Evolutionary conservation across 2,113 vertebrate genomes (phyloP).

Genomic region (Camarhynchus parvulus): DNA sequence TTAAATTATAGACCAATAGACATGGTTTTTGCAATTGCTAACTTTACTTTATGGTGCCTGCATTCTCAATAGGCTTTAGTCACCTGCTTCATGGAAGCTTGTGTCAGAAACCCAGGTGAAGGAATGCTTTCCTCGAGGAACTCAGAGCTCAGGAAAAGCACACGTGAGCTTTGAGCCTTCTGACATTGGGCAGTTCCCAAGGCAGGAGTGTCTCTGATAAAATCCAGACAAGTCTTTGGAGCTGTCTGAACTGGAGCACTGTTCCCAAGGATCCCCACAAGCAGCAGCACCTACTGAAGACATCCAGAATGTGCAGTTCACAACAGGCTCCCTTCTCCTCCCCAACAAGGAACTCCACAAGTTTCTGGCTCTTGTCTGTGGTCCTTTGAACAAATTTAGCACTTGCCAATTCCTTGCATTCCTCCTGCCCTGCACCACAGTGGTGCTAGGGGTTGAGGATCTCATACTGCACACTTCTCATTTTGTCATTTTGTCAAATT

Average conservation of each 20-base stretch:
- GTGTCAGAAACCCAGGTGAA: not conserved
- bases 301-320: fast-evolving
- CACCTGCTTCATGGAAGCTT: not conserved
- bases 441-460: not conserved
- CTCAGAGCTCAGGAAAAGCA: not conserved
- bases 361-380: not conserved
- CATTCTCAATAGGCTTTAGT: not conserved
- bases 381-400: not conserved
- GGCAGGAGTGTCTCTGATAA: not conserved
- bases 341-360: not conserved
- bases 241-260: not conserved
- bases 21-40: not conserved
- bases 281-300: not conserved
- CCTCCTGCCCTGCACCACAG: not conserved
- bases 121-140: not conserved
- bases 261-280: not conserved
- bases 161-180: not conserved
- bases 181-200: not conserved
- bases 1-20: not conserved
- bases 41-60: fast-evolving
- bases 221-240: not conserved
- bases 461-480: not conserved
- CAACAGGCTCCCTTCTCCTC: not conserved
- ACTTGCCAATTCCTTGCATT: not conserved
- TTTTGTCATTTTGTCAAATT: too few species aligned